These are phyloP conservation scores for Ctena decussata DNA, from an alignment of 2,888 invertebrate genomes.

Conservation along the genomic window DNA sequence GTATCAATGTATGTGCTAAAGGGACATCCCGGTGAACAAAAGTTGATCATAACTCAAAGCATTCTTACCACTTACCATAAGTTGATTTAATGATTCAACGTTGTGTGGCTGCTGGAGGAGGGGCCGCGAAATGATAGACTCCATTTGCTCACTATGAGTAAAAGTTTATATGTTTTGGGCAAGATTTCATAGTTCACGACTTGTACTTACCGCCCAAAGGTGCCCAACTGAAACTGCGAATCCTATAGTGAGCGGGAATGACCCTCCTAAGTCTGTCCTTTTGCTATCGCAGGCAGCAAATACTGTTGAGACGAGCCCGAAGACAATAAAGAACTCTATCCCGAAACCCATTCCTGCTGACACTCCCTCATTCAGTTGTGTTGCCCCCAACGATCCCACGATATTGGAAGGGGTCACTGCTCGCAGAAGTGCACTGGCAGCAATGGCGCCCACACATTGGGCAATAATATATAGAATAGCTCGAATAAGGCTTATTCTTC, in stretches of 20 bases:
- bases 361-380: constrained; percentile 43
- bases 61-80: background rate
- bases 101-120: too few relatives aligned
- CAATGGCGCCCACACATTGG: constrained; percentile 97
- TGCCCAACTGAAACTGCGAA: constrained; percentile 95
- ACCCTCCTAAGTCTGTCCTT: constrained; percentile 93
- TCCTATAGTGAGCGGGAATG: constrained; percentile 94
- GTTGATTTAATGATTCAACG: too few relatives aligned
- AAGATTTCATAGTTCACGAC: too few relatives aligned
- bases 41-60: background rate
- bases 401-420: constrained; percentile 86
- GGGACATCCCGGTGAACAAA: too few relatives aligned
- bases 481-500: constrained; percentile 92
- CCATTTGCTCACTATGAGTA: too few relatives aligned
- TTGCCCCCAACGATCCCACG: constrained; percentile 96
- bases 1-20: too few relatives aligned
- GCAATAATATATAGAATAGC: constrained; percentile 94
- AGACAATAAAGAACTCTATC: constrained; percentile 94
- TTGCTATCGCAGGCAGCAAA: constrained; percentile 93
- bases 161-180: too few relatives aligned
- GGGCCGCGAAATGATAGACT: too few relatives aligned
- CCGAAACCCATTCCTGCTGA: constrained; percentile 92
- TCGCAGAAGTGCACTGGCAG: constrained; percentile 95
- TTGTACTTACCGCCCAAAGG: constrained; percentile 92
- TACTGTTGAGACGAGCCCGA: constrained; percentile 95